phyloP scores from a whole-genome alignment of 1,140 invertebrate genomes.

The Dendrolimus kikuchii region DNA sequence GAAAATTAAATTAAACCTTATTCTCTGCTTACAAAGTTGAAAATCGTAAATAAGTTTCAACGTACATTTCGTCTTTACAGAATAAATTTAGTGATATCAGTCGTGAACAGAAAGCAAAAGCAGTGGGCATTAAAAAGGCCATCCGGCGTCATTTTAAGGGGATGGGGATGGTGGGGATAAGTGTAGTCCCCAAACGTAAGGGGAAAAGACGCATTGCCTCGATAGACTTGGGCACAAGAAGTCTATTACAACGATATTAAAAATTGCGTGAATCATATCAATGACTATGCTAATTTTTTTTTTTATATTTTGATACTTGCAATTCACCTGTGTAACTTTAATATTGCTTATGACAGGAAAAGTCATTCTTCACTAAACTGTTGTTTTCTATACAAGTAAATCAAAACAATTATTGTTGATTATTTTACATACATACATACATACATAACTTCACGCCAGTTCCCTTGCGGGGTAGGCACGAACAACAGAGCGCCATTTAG shows the following conservation, averaged over 20 bases:
- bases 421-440: too few relatives aligned
- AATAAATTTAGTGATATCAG: slow-evolving; percentile 33
- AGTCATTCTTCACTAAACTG: too few relatives aligned
- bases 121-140: slow-evolving; percentile 51
- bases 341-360: too few relatives aligned
- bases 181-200: slow-evolving; percentile 25
- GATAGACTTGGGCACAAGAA: slow-evolving; percentile 19
- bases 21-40: slow-evolving; percentile 20
- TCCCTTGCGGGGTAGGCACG: too few relatives aligned
- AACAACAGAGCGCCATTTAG: too few relatives aligned
- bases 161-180: slow-evolving; percentile 25
- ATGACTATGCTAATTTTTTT: background rate
- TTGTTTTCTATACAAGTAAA: too few relatives aligned
- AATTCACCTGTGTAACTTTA: too few relatives aligned
- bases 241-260: slow-evolving; percentile 14
- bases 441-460: too few relatives aligned
- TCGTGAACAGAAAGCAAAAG: slow-evolving; percentile 38
- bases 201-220: slow-evolving; percentile 44
- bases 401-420: too few relatives aligned
- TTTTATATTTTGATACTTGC: too few relatives aligned
- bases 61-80: slow-evolving; percentile 48
- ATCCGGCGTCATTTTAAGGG: slow-evolving; percentile 23
- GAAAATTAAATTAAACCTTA: slow-evolving; percentile 26
- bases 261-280: background rate
- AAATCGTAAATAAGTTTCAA: slow-evolving; percentile 17